These are phyloP conservation scores for Drosophila sucinea DNA, from an alignment of 1,140 invertebrate species.

Conservation along the genomic window DNA sequence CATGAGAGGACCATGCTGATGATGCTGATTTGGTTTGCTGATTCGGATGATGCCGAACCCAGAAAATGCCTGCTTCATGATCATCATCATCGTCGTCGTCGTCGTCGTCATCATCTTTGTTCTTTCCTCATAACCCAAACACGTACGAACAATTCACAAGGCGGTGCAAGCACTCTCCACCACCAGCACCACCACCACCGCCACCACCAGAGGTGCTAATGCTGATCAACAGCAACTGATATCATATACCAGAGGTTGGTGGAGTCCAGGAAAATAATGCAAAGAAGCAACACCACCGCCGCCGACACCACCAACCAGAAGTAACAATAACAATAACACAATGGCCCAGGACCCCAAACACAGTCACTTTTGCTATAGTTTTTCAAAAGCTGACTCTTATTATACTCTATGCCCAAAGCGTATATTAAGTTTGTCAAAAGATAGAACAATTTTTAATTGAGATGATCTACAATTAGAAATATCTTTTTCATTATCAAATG, in stretches of 20 bases:
- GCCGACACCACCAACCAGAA: slow-evolving; percentile 22
- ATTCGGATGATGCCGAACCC: slow-evolving; percentile 47
- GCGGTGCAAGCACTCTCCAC: slow-evolving; percentile 36
- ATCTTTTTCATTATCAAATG: too few relatives aligned
- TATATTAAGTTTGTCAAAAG: background rate
- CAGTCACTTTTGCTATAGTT: slow-evolving; percentile 52
- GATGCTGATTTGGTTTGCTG: slow-evolving; percentile 12
- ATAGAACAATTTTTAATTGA: too few relatives aligned
- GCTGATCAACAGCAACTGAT: slow-evolving; percentile 79
- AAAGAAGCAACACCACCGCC: slow-evolving; percentile 57
- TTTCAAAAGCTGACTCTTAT: slow-evolving; percentile 35
- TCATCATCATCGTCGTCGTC: background rate
- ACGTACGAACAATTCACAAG: slow-evolving; percentile 77
- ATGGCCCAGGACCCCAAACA: slow-evolving; percentile 43
- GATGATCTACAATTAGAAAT: too few relatives aligned
- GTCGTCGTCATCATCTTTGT: slow-evolving; percentile 16
- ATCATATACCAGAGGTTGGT: slow-evolving; percentile 35
- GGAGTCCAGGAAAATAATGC: slow-evolving; percentile 62
- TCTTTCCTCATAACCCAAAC: slow-evolving; percentile 72
- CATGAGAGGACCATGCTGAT: slow-evolving; percentile 38
- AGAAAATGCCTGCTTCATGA: background rate
- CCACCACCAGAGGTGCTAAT: slow-evolving; percentile 76
- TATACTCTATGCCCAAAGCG: background rate
- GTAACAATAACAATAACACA: slow-evolving; percentile 47
- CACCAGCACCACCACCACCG: slow-evolving; percentile 40